Evolutionary conservation across 2,797 vertebrate genomes (phyloP).

Genomic region (Buphagus erythrorhynchus): DNA sequence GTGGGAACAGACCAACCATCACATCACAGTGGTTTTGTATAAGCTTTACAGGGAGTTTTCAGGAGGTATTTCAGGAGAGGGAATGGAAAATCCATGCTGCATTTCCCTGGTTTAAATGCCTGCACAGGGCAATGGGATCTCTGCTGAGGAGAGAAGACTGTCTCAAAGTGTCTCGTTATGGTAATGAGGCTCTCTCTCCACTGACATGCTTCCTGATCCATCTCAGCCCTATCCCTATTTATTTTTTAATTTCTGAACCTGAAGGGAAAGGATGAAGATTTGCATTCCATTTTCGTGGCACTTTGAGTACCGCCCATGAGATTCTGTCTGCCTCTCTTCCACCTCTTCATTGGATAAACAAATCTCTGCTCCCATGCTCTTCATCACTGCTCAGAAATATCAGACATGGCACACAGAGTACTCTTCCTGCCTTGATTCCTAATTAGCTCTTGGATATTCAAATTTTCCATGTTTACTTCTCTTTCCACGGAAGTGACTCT

Average conservation of each 20-base stretch:
- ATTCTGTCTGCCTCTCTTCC: background rate
- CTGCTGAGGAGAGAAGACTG: background rate
- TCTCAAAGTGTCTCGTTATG: conserved; percentile 12
- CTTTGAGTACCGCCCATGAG: background rate
- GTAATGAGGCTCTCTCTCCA: background rate
- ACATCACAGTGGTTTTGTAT: background rate
- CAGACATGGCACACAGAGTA: background rate
- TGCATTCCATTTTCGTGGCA: background rate
- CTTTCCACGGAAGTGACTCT: background rate
- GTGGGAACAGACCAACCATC: background rate
- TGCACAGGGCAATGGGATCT: background rate
- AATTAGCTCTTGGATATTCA: background rate
- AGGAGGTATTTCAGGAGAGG: background rate
- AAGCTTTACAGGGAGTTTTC: background rate
- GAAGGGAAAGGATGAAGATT: conserved; percentile 14
- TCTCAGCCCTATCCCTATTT: background rate
- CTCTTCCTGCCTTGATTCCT: background rate
- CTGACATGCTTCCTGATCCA: background rate
- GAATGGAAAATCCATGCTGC: background rate
- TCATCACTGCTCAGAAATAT: background rate
- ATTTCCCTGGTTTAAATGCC: background rate
- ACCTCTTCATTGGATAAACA: background rate
- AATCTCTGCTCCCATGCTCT: background rate
- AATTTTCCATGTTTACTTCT: background rate
- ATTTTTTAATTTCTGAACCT: background rate